Percentiles rank a stretch among this genome's conserved stretches.
Evolutionary conservation across 2,888 invertebrate genomes (phyloP).

Genomic region (Mechanitis messenoides): DNA sequence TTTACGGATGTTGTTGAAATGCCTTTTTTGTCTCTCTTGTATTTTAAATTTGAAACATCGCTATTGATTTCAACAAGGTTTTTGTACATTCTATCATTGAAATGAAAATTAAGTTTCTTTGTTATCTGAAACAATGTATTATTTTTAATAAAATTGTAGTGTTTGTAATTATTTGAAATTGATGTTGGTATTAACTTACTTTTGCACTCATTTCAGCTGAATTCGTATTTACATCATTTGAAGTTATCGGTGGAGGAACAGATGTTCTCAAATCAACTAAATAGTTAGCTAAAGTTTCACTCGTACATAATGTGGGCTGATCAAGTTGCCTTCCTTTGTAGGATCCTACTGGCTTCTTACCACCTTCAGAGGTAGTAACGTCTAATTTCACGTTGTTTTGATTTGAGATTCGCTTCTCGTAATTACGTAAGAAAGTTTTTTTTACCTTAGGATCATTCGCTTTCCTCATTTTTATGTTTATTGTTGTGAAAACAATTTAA

Average conservation of each 20-base stretch:
- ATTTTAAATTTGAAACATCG: conserved; percentile 44
- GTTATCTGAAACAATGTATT: conserved; percentile 53
- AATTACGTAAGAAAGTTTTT: conserved; percentile 60
- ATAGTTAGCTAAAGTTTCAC: conserved; percentile 57
- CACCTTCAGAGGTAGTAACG: conserved; percentile 34
- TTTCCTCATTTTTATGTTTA: conserved; percentile 45
- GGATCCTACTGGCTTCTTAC: conserved; percentile 21
- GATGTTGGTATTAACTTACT: conserved; percentile 36
- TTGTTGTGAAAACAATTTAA: conserved; percentile 1
- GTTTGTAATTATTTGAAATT: not conserved
- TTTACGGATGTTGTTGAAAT: conserved; percentile 38
- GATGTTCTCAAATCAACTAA: conserved; percentile 45
- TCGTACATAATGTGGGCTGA: conserved; percentile 59
- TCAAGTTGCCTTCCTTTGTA: conserved; percentile 44
- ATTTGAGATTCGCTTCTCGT: conserved; percentile 46
- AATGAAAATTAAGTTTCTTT: conserved; percentile 65
- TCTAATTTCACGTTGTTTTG: conserved; percentile 42
- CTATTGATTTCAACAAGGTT: conserved; percentile 67
- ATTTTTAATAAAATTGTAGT: not conserved
- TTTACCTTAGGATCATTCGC: conserved; percentile 56
- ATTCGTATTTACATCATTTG: conserved; percentile 45
- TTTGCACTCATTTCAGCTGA: conserved; percentile 44
- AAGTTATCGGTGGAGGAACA: conserved; percentile 35
- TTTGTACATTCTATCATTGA: conserved; percentile 65
- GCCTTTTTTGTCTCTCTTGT: conserved; percentile 40